Evolutionary conservation across 2,113 vertebrate genomes (phyloP).

Genomic region (Pelvicachromis taeniatus): DNA sequence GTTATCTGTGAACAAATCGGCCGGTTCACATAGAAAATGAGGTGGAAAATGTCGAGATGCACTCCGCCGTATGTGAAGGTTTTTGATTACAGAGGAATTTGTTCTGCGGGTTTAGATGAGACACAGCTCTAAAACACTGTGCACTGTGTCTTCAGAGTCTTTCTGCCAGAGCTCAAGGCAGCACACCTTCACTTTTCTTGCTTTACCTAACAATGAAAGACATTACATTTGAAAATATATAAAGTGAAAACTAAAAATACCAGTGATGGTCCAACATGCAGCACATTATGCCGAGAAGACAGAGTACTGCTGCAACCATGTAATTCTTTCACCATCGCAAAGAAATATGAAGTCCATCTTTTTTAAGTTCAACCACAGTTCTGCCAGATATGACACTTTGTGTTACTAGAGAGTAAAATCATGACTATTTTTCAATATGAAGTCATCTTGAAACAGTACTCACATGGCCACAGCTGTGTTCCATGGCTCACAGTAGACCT

Average conservation of each 20-base stretch:
- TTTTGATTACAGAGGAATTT: constrained; percentile 14
- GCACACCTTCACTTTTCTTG: not conserved
- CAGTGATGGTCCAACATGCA: rapidly evolving
- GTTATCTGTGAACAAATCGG: not conserved
- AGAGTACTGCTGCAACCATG: not conserved
- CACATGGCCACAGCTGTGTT: not conserved
- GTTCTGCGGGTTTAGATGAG: not conserved
- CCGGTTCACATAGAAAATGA: not conserved
- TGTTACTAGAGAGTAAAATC: not conserved
- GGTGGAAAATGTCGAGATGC: not conserved
- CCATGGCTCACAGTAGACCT: not conserved
- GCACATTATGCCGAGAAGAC: not conserved
- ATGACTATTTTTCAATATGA: not conserved
- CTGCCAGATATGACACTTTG: not conserved
- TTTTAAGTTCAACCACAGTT: not conserved
- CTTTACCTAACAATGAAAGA: not conserved
- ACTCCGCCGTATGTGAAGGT: not conserved
- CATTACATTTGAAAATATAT: not conserved
- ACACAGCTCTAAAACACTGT: not conserved
- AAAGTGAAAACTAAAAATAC: not conserved
- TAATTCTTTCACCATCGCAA: not conserved
- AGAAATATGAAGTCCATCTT: not conserved
- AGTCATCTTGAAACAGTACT: not conserved
- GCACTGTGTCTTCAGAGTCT: not conserved
- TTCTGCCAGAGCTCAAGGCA: not conserved